Evolutionary conservation across 2,888 invertebrate species (phyloP).

Genomic region (Pseudeuparius sepicola): DNA sequence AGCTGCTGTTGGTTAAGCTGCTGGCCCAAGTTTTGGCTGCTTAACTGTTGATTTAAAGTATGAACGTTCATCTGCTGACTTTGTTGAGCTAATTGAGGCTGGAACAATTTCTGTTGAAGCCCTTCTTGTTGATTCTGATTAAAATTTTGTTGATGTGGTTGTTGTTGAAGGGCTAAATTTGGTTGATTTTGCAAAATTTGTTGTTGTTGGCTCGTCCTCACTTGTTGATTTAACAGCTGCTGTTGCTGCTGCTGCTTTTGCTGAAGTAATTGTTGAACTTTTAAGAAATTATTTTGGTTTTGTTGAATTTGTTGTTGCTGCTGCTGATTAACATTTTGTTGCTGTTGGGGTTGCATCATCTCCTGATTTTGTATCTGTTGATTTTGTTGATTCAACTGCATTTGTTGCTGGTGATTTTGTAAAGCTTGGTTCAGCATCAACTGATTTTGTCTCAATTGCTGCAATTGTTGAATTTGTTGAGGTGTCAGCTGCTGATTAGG

Average conservation of each 20-base stretch:
- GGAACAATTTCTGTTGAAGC: conserved; percentile 24
- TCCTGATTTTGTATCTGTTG: conserved; percentile 18
- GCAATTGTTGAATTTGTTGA: conserved; percentile 26
- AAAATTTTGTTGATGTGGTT: conserved; percentile 39
- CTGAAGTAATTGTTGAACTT: conserved; percentile 21
- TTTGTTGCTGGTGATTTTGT: conserved; percentile 40
- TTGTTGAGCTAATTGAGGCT: conserved; percentile 14
- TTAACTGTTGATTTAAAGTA: conserved; percentile 25
- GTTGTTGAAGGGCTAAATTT: conserved; percentile 38
- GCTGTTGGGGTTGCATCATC: conserved; percentile 38
- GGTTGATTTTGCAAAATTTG: conserved; percentile 46
- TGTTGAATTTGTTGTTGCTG: conserved; percentile 19
- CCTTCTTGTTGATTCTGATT: conserved; percentile 11
- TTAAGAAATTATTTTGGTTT: conserved; percentile 20
- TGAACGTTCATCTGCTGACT: conserved; percentile 24
- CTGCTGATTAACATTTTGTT: conserved; percentile 45
- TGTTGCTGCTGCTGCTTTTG: conserved; percentile 26
- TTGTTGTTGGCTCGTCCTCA: conserved; percentile 32
- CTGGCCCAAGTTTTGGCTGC: conserved; percentile 26
- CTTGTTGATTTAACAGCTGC: conserved; percentile 22
- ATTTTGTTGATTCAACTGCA: conserved; percentile 25
- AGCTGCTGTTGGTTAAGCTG: conserved; percentile 28
- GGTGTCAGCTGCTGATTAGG: conserved; percentile 23
- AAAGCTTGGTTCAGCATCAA: conserved; percentile 20
- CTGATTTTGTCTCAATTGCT: conserved; percentile 24